Evolutionary conservation across 2,797 vertebrate species (phyloP).

Genomic region (Carapus acus): DNA sequence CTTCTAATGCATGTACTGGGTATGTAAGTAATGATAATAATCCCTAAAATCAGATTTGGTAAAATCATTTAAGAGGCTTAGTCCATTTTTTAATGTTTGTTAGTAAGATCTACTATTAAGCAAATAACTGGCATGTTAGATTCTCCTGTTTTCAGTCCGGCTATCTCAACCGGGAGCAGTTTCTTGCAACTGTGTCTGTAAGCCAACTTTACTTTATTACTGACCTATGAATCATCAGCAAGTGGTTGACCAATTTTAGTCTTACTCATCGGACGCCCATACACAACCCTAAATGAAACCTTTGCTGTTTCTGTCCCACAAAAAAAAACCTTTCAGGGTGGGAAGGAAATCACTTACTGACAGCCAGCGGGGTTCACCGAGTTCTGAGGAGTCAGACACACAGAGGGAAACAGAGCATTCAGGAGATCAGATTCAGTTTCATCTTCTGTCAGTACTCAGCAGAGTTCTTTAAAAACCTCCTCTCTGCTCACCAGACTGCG

Average conservation of each 20-base stretch:
- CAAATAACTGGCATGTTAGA: too few relatives aligned
- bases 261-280: not conserved
- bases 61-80: too few relatives aligned
- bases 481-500: slow-evolving; percentile 38
- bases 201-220: too few relatives aligned
- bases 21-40: too few relatives aligned
- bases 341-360: slow-evolving; percentile 53
- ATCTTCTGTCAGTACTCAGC: slow-evolving; percentile 31
- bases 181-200: too few relatives aligned
- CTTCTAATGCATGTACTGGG: too few relatives aligned
- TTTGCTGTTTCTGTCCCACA: not conserved
- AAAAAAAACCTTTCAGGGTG: too few relatives aligned
- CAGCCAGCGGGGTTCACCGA: slow-evolving; percentile 32
- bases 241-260: not conserved
- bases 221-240: not conserved
- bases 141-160: too few relatives aligned
- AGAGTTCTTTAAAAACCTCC: slow-evolving; percentile 15
- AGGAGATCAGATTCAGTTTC: slow-evolving; percentile 46
- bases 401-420: slow-evolving; percentile 7
- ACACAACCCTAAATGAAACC: not conserved
- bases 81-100: too few relatives aligned
- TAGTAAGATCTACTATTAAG: too few relatives aligned
- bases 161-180: too few relatives aligned
- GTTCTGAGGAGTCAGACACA: slow-evolving; percentile 42
- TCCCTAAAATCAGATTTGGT: too few relatives aligned